Percentiles rank a stretch among this genome's conserved stretches.
These are phyloP conservation scores for Cryptomyrus ogoouensis DNA, from an alignment of 2,113 vertebrate species.

Conservation along the genomic window DNA sequence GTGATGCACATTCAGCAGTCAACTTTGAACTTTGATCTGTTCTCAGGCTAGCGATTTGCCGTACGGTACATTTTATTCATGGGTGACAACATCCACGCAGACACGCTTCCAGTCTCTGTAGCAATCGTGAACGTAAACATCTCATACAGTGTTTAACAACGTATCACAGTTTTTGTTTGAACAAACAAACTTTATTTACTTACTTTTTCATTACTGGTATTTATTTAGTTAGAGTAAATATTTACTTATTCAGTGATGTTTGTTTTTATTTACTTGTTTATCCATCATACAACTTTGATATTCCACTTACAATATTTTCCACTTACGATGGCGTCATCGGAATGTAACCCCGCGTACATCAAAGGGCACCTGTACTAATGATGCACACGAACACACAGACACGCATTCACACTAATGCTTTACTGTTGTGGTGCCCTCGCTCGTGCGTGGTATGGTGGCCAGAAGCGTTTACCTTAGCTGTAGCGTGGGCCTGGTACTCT, in stretches of 20 bases:
- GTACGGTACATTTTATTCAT: too few relatives aligned
- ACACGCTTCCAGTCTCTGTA: not conserved
- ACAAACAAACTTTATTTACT: not conserved
- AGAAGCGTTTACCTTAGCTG: conserved; percentile 80
- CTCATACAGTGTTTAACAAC: not conserved
- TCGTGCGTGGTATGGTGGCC: not conserved
- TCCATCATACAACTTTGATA: not conserved
- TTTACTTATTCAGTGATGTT: not conserved
- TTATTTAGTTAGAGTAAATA: not conserved
- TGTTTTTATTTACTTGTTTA: not conserved
- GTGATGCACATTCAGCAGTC: not conserved
- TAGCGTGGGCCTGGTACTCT: conserved; percentile 93
- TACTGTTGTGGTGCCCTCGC: not conserved
- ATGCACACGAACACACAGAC: not conserved
- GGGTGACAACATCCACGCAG: not conserved
- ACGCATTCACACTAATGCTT: not conserved
- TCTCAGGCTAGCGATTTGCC: not conserved
- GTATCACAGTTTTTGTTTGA: too few relatives aligned
- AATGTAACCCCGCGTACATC: not conserved
- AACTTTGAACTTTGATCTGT: not conserved
- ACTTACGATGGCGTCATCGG: not conserved
- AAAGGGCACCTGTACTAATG: not conserved
- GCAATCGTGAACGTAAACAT: not conserved
- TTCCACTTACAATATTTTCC: too few relatives aligned
- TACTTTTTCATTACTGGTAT: not conserved